These are phyloP conservation scores for Taenioides sp. DNA, from an alignment of 2,797 vertebrate species.

Conservation along the genomic window DNA sequence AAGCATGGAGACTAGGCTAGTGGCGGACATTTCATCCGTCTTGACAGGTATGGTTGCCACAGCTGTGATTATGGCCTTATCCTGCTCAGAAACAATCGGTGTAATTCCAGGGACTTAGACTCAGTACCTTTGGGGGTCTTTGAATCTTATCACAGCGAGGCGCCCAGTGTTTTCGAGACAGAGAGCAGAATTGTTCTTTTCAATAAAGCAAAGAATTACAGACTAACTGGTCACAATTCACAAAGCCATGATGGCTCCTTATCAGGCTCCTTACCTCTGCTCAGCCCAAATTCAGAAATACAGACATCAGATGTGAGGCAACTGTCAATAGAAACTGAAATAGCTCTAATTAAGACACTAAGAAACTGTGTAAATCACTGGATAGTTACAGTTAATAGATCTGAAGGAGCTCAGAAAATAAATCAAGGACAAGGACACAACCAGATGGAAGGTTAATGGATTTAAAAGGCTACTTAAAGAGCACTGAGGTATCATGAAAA, in stretches of 20 bases:
- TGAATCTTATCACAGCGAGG: slow-evolving; percentile 45
- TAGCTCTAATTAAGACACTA: not conserved
- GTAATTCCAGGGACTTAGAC: slow-evolving; percentile 42
- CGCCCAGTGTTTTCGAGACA: slow-evolving; percentile 45
- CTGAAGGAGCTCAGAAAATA: no score
- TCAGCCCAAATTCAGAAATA: slow-evolving; percentile 27
- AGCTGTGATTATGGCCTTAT: slow-evolving; percentile 39
- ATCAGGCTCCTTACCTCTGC: slow-evolving; percentile 45
- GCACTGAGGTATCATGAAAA: not conserved
- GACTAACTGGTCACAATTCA: slow-evolving; percentile 39
- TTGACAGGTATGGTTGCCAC: slow-evolving; percentile 8
- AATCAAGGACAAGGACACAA: not conserved
- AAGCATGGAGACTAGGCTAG: no score
- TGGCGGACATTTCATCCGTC: not conserved
- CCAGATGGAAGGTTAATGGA: no score
- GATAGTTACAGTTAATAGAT: not conserved
- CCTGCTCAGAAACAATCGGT: slow-evolving; percentile 32
- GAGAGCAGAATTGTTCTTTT: slow-evolving; percentile 38
- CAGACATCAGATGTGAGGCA: slow-evolving; percentile 33
- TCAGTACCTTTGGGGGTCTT: slow-evolving; percentile 40
- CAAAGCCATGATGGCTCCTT: slow-evolving; percentile 33
- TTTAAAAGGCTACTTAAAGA: not conserved
- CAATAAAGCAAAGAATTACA: slow-evolving; percentile 47
- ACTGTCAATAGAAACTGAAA: slow-evolving; percentile 19
- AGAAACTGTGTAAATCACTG: not conserved